Evolutionary conservation across 2,888 invertebrate species (phyloP).

Genomic region (Smittia aterrima): DNA sequence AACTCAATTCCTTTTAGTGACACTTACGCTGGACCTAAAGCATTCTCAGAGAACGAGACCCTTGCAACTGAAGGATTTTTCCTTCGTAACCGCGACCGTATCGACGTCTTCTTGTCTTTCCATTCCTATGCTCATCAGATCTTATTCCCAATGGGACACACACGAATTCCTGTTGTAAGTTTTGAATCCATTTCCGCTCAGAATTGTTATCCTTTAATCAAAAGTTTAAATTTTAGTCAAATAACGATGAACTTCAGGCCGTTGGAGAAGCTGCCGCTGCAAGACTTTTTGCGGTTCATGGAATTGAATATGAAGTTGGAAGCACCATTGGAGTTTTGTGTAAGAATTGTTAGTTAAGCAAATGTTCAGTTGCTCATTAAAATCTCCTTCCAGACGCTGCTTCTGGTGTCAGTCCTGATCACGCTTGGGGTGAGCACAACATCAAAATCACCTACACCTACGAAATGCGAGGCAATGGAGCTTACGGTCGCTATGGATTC

Average conservation of each 20-base stretch:
- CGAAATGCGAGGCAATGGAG: slow-evolving; percentile 66
- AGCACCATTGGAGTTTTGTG: slow-evolving; percentile 60
- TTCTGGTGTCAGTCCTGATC: slow-evolving; percentile 56
- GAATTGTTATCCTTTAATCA: neutral
- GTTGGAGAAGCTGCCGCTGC: slow-evolving; percentile 52
- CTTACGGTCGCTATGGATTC: slow-evolving; percentile 59
- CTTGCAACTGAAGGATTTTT: slow-evolving; percentile 54
- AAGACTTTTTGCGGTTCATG: slow-evolving; percentile 52
- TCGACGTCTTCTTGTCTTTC: slow-evolving; percentile 46
- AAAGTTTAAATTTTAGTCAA: slow-evolving; percentile 45
- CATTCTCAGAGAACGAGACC: slow-evolving; percentile 60
- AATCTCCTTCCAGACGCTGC: slow-evolving; percentile 50
- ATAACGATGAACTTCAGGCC: slow-evolving; percentile 55
- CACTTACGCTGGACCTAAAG: slow-evolving; percentile 56
- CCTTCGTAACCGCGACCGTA: slow-evolving; percentile 44
- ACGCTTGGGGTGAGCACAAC: slow-evolving; percentile 56
- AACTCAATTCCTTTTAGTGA: slow-evolving; percentile 47
- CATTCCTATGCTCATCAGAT: slow-evolving; percentile 60
- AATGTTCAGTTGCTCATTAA: neutral
- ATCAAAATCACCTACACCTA: slow-evolving; percentile 58
- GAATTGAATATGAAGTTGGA: slow-evolving; percentile 62
- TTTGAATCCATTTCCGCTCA: neutral
- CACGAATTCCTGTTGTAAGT: slow-evolving; percentile 43
- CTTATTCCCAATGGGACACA: slow-evolving; percentile 57
- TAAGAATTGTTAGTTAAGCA: slow-evolving; percentile 49